These are phyloP conservation scores for Pseudopleuronectes americanus DNA, from an alignment of 2,797 vertebrate genomes.

Conservation along the genomic window DNA sequence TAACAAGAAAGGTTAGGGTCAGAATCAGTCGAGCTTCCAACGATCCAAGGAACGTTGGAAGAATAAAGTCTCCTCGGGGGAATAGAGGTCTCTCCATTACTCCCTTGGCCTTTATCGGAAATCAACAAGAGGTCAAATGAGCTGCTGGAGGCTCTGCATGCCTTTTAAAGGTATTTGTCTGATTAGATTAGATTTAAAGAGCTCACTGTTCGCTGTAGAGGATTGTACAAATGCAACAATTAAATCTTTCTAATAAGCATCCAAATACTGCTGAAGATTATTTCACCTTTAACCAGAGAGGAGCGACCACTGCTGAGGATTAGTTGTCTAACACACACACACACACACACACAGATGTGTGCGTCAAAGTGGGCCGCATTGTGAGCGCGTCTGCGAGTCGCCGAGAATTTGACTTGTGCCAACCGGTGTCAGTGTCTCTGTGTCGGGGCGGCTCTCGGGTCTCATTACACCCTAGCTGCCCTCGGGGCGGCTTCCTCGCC, in stretches of 20 bases:
- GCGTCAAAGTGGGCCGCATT: background rate
- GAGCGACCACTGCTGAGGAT: background rate
- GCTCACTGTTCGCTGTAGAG: background rate
- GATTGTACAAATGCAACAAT: background rate
- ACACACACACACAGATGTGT: background rate
- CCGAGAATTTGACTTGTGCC: slow-evolving; percentile 43
- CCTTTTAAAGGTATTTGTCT: slow-evolving; percentile 21
- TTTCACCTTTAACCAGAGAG: background rate
- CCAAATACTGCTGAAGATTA: background rate
- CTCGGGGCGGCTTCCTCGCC: slow-evolving; percentile 19
- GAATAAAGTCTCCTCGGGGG: slow-evolving; percentile 6
- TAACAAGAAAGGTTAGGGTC: slow-evolving; percentile 16
- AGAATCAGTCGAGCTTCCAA: background rate
- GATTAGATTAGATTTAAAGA: slow-evolving; percentile 16
- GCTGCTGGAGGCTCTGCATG: slow-evolving; percentile 8
- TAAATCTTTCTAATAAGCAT: slow-evolving; percentile 5
- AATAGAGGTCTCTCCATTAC: slow-evolving; percentile 19
- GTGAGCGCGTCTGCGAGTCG: slow-evolving; percentile 1
- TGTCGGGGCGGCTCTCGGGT: slow-evolving; percentile 44
- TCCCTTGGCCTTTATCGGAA: slow-evolving; percentile 33
- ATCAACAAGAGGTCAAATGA: slow-evolving; percentile 41
- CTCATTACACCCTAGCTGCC: slow-evolving; percentile 47
- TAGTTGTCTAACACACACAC: background rate
- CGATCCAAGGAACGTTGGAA: background rate
- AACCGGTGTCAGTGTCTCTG: slow-evolving; percentile 51